Evolutionary conservation across 2,797 vertebrate genomes (phyloP), one percentile per base, ranked within the genome.

Genomic region (Coregonus sp.): DNA sequence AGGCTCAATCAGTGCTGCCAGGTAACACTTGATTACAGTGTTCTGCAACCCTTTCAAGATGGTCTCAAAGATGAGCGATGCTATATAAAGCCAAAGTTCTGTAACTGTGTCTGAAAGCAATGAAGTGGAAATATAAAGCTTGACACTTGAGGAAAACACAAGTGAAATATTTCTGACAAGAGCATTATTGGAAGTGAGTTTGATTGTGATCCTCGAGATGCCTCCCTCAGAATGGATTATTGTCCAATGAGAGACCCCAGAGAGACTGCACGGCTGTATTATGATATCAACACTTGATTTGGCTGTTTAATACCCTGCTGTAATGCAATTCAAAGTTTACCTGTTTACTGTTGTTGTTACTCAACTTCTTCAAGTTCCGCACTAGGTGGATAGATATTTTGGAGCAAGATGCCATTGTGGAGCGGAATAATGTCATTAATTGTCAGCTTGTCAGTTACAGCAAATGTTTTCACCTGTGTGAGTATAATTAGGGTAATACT

Each of bases 41-140:
- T 80, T 82, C 80, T 80, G 74, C 72, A 70, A 77, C 79, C 80
- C 72, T 77, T 81, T 80, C 68, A 78, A 81, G 75, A 81, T n/a
- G 40, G 61, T 20, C 78, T 79, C 78, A 66, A 75, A 75, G 80
- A 80, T 78, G 35, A 80, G 59, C n/a, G 11, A 70, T 18, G 1
- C 16, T 69, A n/a, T 35, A 37, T 40, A 40, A 69, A 68, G 4
- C 61, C 40, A 3, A 4, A 11, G 20, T 29, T 63, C n/a, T 63
- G 18, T 63, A 63, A 63, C n/a, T 12, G n/a, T 63, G 18, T 63
- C 6, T 20, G 18, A 63, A 56, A 47, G 15, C 65, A 66, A 74
- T 71, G 70, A 71, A 71, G 51, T 25, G 71, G 20, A 14, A 72
- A 80, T 77, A 77, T 70, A 37, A 78, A 80, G 56, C 73, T 73